Conservation (phyloP, 2,888 invertebrate genomes). For the Caenorhabditis afra region DNA sequence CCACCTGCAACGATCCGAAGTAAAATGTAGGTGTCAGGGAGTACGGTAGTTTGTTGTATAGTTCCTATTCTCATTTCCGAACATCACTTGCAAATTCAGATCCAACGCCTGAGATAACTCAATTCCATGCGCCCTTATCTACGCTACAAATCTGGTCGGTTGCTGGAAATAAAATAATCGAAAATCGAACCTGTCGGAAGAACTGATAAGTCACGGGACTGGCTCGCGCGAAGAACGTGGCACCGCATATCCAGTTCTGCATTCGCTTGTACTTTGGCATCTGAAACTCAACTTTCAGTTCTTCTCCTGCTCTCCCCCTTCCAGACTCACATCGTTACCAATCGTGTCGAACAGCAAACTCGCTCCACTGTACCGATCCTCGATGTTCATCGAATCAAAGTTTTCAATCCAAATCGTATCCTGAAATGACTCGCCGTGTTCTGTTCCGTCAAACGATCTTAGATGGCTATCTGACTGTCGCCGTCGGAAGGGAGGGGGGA, state of each 20-base stretch:
- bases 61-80: no score
- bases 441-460: not conserved
- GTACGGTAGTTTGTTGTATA: no score
- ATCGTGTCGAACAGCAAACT: slow-evolving; percentile 33
- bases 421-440: slow-evolving; percentile 15
- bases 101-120: not conserved
- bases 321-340: slow-evolving; percentile 27
- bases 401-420: slow-evolving; percentile 44
- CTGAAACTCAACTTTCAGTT: not conserved
- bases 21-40: no score
- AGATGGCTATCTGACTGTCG: not conserved
- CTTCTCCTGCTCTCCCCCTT: no score
- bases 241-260: slow-evolving; percentile 38
- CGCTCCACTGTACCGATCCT: slow-evolving; percentile 25
- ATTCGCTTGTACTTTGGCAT: slow-evolving; percentile 21
- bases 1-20: no score
- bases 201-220: slow-evolving; percentile 36
- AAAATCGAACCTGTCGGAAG: slow-evolving; percentile 22
- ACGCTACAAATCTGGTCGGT: no score
- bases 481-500: no score
- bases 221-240: slow-evolving; percentile 44
- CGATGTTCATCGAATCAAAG: slow-evolving; percentile 37
- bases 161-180: no score
- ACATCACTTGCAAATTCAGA: not conserved
- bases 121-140: no score